Conservation (phyloP, 2,797 vertebrate species). For the Schizopygopsis pylzovi region DNA sequence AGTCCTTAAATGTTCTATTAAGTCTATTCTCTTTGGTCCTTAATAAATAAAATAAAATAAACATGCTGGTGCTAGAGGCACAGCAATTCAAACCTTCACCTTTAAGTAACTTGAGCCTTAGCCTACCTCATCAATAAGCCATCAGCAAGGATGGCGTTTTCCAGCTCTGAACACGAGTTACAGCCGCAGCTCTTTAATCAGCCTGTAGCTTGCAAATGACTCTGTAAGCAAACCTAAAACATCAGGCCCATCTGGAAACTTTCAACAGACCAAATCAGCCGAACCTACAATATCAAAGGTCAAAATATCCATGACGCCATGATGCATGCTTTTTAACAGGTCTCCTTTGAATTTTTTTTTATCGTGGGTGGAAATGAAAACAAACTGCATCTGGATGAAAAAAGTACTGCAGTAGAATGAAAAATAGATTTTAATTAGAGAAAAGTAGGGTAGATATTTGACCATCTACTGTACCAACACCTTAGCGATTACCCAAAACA, state of each 20-base stretch:
- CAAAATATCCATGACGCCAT: conserved; percentile 18
- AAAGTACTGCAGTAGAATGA: conserved; percentile 33
- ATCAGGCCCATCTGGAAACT: conserved; percentile 38
- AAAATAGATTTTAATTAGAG: not conserved
- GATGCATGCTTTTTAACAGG: conserved; percentile 3
- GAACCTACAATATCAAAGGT: conserved; percentile 11
- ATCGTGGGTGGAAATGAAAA: conserved; percentile 64
- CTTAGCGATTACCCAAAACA: not conserved
- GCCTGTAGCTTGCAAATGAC: conserved; percentile 18
- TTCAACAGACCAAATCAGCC: conserved; percentile 30
- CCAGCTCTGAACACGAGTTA: not conserved
- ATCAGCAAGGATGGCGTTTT: not conserved
- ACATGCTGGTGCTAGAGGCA: not conserved
- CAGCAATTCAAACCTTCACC: not conserved
- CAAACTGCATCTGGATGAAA: conserved; percentile 63
- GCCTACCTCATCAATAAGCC: conserved; percentile 7
- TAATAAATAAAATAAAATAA: not conserved
- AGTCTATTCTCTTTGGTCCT: not conserved
- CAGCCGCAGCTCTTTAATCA: conserved; percentile 29
- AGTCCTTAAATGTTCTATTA: not conserved
- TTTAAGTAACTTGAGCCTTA: not conserved
- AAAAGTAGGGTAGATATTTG: not conserved
- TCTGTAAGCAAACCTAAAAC: not conserved
- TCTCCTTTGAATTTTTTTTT: conserved; percentile 41
- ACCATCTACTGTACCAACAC: not conserved